Evolutionary conservation across 2,797 vertebrate species (phyloP).

Genomic region (Champsocephalus gunnari): DNA sequence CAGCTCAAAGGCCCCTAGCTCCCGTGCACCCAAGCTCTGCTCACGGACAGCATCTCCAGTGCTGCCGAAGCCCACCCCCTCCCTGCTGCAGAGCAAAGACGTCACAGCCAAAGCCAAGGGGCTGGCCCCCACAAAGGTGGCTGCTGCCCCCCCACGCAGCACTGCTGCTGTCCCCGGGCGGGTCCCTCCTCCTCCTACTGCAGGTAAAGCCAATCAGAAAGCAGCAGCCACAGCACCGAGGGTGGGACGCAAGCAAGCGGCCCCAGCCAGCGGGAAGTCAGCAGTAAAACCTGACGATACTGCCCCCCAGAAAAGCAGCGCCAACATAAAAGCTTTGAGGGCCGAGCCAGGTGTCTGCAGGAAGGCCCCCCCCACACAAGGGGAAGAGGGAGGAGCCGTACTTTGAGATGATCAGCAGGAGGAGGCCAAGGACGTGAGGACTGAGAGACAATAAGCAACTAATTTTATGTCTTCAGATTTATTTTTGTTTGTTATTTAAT

Average conservation of each 20-base stretch:
- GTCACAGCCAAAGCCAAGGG: conserved; percentile 57
- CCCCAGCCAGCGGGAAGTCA: conserved; percentile 48
- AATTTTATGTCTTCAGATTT: conserved; percentile 6
- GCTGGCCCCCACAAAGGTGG: conserved; percentile 35
- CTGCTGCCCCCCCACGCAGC: conserved; percentile 13
- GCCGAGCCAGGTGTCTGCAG: conserved; percentile 31
- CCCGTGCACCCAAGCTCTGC: conserved; percentile 26
- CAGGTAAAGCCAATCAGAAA: conserved; percentile 84
- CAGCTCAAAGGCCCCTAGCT: too few species aligned
- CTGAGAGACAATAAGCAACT: background rate
- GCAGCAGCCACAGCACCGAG: conserved; percentile 52
- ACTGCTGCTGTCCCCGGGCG: conserved; percentile 41
- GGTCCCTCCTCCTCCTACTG: conserved; percentile 72
- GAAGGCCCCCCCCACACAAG: conserved; percentile 74
- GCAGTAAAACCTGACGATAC: conserved; percentile 15
- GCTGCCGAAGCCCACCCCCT: conserved; percentile 33
- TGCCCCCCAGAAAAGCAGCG: conserved; percentile 39
- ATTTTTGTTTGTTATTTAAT: conserved; percentile 62
- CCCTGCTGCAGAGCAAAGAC: conserved; percentile 52
- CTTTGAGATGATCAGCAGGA: conserved; percentile 91
- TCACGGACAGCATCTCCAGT: conserved; percentile 52
- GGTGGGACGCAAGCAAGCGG: conserved; percentile 43
- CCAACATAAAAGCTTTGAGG: conserved; percentile 59
- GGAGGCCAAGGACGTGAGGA: conserved; percentile 85
- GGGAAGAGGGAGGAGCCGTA: conserved; percentile 85